Conservation (phyloP, 2,888 invertebrate species). For the Eristalinus aeneus region DNA sequence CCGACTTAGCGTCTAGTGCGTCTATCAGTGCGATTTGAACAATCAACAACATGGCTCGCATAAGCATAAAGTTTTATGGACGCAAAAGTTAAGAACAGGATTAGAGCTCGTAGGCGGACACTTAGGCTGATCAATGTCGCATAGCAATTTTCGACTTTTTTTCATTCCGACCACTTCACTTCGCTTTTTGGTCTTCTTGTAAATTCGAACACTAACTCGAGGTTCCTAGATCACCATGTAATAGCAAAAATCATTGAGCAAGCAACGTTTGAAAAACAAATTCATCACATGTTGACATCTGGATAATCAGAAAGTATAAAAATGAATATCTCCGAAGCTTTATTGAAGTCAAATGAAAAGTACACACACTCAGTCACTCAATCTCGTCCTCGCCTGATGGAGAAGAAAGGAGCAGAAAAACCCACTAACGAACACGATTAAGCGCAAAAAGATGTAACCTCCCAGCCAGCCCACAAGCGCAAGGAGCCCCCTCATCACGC, state of each 20-base stretch:
- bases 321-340: conserved; percentile 37
- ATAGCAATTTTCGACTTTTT: too few species aligned
- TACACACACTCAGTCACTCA: conserved; percentile 28
- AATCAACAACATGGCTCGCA: too few species aligned
- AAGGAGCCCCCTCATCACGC: background rate
- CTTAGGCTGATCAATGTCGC: too few species aligned
- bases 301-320: conserved; percentile 4
- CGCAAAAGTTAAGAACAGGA: too few species aligned
- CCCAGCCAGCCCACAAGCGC: background rate
- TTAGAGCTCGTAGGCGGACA: too few species aligned
- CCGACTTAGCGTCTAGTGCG: too few species aligned
- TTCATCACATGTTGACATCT: background rate
- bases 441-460: conserved; percentile 3
- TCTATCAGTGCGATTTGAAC: too few species aligned
- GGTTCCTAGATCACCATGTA: too few species aligned
- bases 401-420: background rate
- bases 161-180: too few species aligned
- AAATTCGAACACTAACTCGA: too few species aligned
- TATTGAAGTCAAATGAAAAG: conserved; percentile 47
- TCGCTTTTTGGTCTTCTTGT: too few species aligned
- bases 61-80: too few species aligned
- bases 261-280: background rate
- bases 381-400: conserved; percentile 14
- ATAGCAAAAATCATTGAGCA: background rate
- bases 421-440: conserved; percentile 10